A percentile compares a stretch with the other conserved stretches of the same genome.
Conservation (phyloP, 2,113 vertebrate species). For the Aphelocoma coerulescens region DNA sequence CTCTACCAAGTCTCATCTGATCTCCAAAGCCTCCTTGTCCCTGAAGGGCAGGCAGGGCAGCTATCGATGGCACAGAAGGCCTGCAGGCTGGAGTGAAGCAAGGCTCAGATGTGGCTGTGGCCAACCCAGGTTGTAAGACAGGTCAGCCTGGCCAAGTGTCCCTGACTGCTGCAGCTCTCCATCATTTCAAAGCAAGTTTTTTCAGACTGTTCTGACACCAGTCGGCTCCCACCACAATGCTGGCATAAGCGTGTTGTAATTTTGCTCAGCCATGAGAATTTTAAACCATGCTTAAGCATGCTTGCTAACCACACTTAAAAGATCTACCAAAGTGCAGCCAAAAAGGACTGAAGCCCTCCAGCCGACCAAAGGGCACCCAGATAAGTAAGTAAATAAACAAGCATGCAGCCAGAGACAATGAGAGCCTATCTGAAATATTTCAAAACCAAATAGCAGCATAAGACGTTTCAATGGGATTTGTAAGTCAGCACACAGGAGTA, state of each 20-base stretch:
- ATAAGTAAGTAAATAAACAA: conserved; percentile 21
- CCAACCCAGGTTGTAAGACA: background rate
- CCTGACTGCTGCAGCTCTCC: background rate
- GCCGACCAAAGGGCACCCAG: background rate
- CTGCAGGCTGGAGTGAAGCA: background rate
- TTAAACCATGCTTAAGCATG: conserved; percentile 7
- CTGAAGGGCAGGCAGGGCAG: background rate
- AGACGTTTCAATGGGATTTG: background rate
- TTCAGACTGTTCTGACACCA: background rate
- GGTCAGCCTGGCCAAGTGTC: accelerated
- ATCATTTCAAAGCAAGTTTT: background rate
- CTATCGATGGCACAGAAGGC: accelerated
- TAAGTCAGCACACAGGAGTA: background rate
- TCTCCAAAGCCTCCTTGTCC: background rate
- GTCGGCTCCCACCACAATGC: background rate
- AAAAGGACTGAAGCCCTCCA: background rate
- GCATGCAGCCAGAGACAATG: background rate
- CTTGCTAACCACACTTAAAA: conserved; percentile 1
- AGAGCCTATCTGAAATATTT: conserved; percentile 7
- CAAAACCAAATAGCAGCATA: background rate
- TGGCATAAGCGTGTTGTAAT: background rate
- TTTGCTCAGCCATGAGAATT: background rate
- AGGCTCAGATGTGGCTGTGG: background rate
- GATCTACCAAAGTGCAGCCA: background rate
- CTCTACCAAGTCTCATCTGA: background rate